Evolutionary conservation across 2,888 invertebrate genomes (phyloP).

Genomic region (Acanthopleura granulata): DNA sequence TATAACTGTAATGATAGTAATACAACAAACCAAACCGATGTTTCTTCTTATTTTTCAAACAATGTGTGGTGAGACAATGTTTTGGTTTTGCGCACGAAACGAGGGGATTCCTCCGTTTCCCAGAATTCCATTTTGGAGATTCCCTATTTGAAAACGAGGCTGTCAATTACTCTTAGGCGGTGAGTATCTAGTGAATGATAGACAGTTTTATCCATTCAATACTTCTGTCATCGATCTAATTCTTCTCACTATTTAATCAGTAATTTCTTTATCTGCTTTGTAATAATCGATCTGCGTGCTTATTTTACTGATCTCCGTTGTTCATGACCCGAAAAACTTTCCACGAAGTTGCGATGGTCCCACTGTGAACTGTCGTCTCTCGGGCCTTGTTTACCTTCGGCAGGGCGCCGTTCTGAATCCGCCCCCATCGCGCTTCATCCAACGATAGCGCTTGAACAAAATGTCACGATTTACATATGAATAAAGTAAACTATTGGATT

Average conservation of each 20-base stretch:
- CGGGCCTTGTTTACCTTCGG: slow-evolving; percentile 9
- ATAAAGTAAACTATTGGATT: slow-evolving; percentile 19
- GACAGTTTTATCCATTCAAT: not conserved
- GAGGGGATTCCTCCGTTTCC: slow-evolving; percentile 22
- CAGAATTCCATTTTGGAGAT: slow-evolving; percentile 25
- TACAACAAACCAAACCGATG: too few species aligned
- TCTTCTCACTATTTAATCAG: slow-evolving; percentile 6
- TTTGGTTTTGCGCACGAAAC: not conserved
- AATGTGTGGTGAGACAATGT: not conserved
- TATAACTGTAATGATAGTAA: too few species aligned
- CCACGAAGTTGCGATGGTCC: not conserved
- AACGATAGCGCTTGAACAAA: not conserved
- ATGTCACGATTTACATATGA: slow-evolving; percentile 19
- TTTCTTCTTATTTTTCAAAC: too few species aligned
- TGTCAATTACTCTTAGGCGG: slow-evolving; percentile 23
- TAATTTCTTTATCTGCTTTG: slow-evolving; percentile 3
- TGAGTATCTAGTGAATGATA: slow-evolving; percentile 34
- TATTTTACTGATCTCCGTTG: not conserved
- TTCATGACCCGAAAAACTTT: not conserved
- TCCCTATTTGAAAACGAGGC: slow-evolving; percentile 29
- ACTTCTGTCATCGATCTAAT: slow-evolving; percentile 11
- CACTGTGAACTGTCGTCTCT: not conserved
- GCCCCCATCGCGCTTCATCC: slow-evolving; percentile 11
- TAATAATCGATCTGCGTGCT: not conserved
- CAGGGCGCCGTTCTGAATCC: not conserved